Conservation (phyloP, 53 echinoderm and acorn worm genomes). For the Crossaster papposus region DNA sequence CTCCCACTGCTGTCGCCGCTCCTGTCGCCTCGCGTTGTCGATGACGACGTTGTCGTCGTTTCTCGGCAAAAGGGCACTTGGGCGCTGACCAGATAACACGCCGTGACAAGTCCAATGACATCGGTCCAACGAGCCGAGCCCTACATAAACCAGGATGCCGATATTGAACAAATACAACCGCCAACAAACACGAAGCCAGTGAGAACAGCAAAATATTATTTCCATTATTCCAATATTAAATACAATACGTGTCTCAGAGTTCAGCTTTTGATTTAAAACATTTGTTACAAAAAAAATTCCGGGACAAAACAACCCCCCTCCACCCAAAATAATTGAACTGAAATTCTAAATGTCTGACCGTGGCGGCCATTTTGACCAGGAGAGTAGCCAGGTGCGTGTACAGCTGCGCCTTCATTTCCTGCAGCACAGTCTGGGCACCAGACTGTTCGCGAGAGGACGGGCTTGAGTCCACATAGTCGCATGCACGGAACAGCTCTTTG, state of each 20-base stretch:
- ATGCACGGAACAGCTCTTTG: conserved; percentile 69
- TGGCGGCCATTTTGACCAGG: conserved; percentile 76
- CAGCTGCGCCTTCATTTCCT: conserved; percentile 82
- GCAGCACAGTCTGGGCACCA: conserved; percentile 56
- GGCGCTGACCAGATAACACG: conserved; percentile 81
- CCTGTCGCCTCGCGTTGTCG: conserved; percentile 17
- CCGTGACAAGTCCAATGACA: conserved; percentile 72
- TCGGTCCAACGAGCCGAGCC: conserved; percentile 75
- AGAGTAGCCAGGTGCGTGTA: conserved; percentile 77
- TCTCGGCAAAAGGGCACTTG: conserved; percentile 45
- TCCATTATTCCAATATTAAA: no score
- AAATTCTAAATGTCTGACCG: conserved; percentile 51
- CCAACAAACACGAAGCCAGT: no score
- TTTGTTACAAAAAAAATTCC: no score
- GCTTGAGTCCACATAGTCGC: conserved; percentile 60
- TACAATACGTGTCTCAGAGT: no score
- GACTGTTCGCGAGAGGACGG: conserved; percentile 39
- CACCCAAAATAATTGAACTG: neutral
- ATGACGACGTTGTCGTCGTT: neutral
- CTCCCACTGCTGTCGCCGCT: conserved; percentile 13
- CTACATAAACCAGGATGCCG: no score
- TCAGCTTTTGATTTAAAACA: no score
- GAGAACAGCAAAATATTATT: no score
- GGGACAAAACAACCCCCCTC: no score
- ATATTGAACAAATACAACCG: no score